These are phyloP conservation scores for Syrphus vitripennis DNA, from an alignment of 2,888 invertebrate species.

Conservation along the genomic window DNA sequence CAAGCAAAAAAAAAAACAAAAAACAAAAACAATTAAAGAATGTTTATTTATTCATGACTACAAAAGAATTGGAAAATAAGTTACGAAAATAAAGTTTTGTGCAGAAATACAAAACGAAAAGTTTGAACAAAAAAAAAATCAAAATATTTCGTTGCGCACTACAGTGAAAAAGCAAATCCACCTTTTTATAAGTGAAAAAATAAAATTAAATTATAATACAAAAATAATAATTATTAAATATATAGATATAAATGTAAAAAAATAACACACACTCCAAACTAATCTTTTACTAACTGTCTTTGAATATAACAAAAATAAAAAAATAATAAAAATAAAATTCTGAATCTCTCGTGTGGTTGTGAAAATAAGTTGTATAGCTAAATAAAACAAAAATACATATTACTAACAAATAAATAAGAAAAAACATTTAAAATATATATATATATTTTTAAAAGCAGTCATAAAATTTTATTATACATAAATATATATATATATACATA, in stretches of 20 bases:
- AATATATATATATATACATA: constrained; percentile 65
- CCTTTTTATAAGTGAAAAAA: constrained; percentile 66
- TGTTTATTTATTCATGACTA: constrained; percentile 62
- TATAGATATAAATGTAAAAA: constrained; percentile 26
- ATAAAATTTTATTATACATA: constrained; percentile 70
- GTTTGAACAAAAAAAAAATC: neutral
- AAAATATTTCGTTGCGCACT: constrained; percentile 41
- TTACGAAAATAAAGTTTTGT: constrained; percentile 16
- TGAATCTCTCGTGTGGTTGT: constrained; percentile 75
- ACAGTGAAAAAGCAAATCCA: constrained; percentile 63
- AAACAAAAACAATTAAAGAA: constrained; percentile 41
- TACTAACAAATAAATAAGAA: constrained; percentile 56
- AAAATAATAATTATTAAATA: constrained; percentile 40
- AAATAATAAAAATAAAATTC: constrained; percentile 66
- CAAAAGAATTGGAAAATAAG: constrained; percentile 51
- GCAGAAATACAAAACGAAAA: neutral
- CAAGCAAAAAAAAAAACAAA: constrained; percentile 53
- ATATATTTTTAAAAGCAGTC: constrained; percentile 70
- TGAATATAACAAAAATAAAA: constrained; percentile 46
- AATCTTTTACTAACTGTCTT: constrained; percentile 70
- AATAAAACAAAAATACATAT: constrained; percentile 62
- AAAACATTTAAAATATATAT: constrained; percentile 48
- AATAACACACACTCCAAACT: constrained; percentile 63
- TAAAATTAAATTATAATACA: constrained; percentile 23
- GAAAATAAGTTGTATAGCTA: constrained; percentile 72